Percentiles rank a stretch among this genome's conserved stretches.
Conservation (phyloP, 2,888 invertebrate species). For the Lithophane socia region DNA sequence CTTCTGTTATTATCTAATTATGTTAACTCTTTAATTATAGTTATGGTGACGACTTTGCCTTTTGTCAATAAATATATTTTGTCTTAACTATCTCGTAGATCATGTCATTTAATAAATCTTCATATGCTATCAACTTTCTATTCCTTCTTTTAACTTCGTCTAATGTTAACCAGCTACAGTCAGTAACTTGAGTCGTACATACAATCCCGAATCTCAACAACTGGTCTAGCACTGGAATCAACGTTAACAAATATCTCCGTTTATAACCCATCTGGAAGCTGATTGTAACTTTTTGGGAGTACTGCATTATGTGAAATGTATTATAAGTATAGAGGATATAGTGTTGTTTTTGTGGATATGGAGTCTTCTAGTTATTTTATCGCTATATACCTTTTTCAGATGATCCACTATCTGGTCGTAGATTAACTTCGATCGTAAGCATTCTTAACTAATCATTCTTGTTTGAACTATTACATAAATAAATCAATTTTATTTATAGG, state of each 20-base stretch:
- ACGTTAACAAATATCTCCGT: constrained; percentile 56
- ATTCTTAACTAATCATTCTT: background rate
- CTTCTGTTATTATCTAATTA: too few relatives aligned
- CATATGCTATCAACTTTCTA: background rate
- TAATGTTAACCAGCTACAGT: background rate
- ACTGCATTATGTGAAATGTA: background rate
- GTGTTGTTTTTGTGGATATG: background rate
- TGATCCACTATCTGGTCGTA: background rate
- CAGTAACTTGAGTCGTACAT: constrained; percentile 30
- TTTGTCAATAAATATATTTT: background rate
- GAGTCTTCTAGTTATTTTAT: background rate
- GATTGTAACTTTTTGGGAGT: constrained; percentile 18
- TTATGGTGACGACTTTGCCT: background rate
- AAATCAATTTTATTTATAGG: background rate
- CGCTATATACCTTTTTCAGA: background rate
- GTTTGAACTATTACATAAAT: background rate
- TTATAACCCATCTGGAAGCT: constrained; percentile 47
- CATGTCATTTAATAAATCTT: background rate
- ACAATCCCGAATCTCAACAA: constrained; percentile 18
- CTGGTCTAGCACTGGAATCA: constrained; percentile 27
- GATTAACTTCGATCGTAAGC: background rate
- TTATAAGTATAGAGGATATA: too few relatives aligned
- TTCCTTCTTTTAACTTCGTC: background rate
- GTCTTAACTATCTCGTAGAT: background rate
- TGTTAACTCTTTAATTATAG: too few relatives aligned